Conservation (phyloP, 2,888 invertebrate genomes). For the Pelosia muscerda region DNA sequence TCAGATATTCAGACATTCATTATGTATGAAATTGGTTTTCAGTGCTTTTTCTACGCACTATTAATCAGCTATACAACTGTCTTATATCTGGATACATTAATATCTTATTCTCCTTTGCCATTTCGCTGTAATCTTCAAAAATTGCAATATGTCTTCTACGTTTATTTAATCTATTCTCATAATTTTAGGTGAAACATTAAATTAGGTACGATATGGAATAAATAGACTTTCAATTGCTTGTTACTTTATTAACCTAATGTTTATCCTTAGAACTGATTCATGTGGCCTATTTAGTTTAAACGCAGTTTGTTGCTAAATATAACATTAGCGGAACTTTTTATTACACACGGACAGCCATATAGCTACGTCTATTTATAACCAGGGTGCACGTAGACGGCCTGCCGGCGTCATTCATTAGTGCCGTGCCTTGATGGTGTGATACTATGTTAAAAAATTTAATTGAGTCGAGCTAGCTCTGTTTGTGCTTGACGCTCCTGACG, state of each 20-base stretch:
- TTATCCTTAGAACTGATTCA: constrained; percentile 9
- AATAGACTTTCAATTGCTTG: not conserved
- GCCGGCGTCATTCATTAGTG: constrained; percentile 31
- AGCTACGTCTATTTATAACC: constrained; percentile 15
- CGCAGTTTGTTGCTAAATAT: constrained; percentile 33
- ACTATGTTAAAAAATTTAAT: not conserved
- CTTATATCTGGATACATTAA: not conserved
- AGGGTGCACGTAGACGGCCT: constrained; percentile 33
- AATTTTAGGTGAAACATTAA: not conserved
- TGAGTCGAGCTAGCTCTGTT: not conserved
- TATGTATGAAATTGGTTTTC: not conserved
- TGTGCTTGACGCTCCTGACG: not conserved
- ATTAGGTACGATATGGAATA: not conserved
- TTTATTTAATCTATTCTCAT: not conserved
- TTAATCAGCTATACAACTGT: too few species aligned
- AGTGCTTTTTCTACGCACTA: not conserved
- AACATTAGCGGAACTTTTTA: constrained; percentile 43
- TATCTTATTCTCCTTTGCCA: not conserved
- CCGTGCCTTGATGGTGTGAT: not conserved
- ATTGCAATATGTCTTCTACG: not conserved
- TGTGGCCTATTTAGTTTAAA: constrained; percentile 14
- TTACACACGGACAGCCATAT: constrained; percentile 16
- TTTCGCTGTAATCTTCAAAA: not conserved
- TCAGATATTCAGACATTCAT: too few species aligned
- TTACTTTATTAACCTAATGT: constrained; percentile 11